Percentiles rank a stretch among this genome's conserved stretches.
phyloP scores from a whole-genome alignment of 2,888 invertebrate genomes.

The Philhelius pedissequus region DNA sequence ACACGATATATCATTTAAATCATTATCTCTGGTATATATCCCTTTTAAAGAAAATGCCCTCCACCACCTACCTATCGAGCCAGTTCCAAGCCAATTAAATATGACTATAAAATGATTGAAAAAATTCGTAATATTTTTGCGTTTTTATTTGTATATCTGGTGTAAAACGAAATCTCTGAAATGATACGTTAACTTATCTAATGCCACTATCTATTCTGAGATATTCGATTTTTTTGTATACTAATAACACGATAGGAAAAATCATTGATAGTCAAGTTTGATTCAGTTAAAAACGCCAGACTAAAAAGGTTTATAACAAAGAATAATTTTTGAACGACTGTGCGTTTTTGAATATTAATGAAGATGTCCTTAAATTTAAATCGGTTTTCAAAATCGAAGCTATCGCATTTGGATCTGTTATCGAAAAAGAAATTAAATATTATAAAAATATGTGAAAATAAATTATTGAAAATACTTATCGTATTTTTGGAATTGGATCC shows the following conservation, averaged over 20 bases:
- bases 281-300: constrained; percentile 48
- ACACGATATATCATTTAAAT: background rate
- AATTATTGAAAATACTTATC: background rate
- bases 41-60: background rate
- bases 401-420: no score
- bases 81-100: background rate
- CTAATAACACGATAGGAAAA: constrained; percentile 76
- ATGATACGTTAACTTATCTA: constrained; percentile 80
- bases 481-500: background rate
- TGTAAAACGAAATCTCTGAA: constrained; percentile 76
- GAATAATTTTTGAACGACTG: constrained; percentile 15
- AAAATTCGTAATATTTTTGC: constrained; percentile 54
- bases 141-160: constrained; percentile 64
- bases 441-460: background rate
- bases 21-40: background rate
- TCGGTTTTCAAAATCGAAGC: background rate
- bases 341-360: background rate
- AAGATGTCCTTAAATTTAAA: constrained; percentile 67
- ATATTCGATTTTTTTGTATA: constrained; percentile 77
- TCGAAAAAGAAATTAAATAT: background rate
- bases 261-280: constrained; percentile 70
- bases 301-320: constrained; percentile 17
- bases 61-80: background rate
- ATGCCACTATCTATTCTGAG: constrained; percentile 79
- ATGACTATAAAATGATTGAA: constrained; percentile 17